Percentiles rank a stretch among this genome's conserved stretches.
phyloP scores from a whole-genome alignment of 2,797 vertebrate genomes.

The Enteromius unitaeniatus region DNA sequence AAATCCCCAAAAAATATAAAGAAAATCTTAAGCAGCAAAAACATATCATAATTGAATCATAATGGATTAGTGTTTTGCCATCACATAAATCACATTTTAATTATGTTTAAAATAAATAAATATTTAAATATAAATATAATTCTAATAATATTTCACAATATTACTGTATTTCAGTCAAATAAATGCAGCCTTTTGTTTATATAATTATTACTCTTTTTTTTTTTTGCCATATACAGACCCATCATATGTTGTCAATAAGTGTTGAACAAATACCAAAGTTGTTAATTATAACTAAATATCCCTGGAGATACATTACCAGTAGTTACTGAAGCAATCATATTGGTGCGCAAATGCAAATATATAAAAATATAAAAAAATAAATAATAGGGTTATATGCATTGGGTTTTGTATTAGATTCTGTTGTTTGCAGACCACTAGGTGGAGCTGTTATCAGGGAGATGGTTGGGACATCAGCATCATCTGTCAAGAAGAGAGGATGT shows the following conservation, averaged over 20 bases:
- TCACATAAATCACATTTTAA: neutral
- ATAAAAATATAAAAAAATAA: neutral
- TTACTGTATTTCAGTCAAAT: neutral
- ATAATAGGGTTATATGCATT: neutral
- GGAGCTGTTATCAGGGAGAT: constrained; percentile 68
- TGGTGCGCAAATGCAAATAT: neutral
- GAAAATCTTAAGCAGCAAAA: neutral
- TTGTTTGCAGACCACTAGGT: constrained; percentile 68
- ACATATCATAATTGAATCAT: neutral
- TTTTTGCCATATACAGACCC: neutral
- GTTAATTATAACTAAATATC: neutral
- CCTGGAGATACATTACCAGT: neutral
- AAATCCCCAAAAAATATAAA: neutral
- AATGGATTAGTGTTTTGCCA: neutral
- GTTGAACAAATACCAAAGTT: neutral
- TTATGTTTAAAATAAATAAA: neutral
- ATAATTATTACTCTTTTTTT: neutral
- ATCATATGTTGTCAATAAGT: neutral
- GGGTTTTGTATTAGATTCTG: neutral
- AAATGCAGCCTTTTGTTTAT: neutral
- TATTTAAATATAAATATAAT: neutral
- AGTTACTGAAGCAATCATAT: neutral
- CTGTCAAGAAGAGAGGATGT: constrained; percentile 59
- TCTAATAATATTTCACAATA: neutral
- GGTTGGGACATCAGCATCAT: constrained; percentile 44